Evolutionary conservation across 2,113 vertebrate species (phyloP).

Genomic region (Sander lucioperca): DNA sequence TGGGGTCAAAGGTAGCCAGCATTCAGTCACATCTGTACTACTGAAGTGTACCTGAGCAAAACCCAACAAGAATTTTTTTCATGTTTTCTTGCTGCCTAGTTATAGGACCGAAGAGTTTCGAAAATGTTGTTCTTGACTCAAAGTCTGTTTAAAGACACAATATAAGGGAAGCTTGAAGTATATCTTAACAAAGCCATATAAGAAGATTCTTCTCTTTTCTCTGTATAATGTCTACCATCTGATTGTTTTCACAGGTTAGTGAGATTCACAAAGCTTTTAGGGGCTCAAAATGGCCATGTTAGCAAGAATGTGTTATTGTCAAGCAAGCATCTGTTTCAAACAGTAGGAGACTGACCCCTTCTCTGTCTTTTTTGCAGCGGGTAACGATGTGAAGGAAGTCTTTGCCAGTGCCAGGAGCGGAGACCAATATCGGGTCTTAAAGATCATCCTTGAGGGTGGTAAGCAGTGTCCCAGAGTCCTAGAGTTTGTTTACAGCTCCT

Average conservation of each 20-base stretch:
- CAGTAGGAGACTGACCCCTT: background rate
- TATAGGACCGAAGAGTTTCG: background rate
- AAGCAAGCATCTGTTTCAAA: conserved; percentile 9
- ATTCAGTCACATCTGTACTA: background rate
- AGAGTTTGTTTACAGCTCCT: conserved; percentile 4
- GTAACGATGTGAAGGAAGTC: conserved; percentile 90
- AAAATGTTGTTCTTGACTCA: background rate
- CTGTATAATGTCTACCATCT: background rate
- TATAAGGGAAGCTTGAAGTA: no score
- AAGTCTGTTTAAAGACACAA: background rate
- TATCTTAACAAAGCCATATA: background rate
- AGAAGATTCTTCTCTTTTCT: background rate
- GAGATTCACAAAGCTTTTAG: background rate
- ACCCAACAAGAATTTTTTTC: background rate
- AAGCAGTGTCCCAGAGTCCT: conserved; percentile 55
- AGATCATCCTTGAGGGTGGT: conserved; percentile 95
- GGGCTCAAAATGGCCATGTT: background rate
- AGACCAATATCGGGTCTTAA: conserved; percentile 90
- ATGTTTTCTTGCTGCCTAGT: background rate
- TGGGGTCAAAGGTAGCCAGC: conserved; percentile 7
- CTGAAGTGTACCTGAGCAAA: background rate
- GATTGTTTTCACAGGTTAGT: conserved; percentile 2
- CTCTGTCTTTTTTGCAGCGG: conserved; percentile 81
- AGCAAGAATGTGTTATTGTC: background rate
- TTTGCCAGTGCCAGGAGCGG: conserved; percentile 93